These are phyloP conservation scores for Sitta europaea DNA, from an alignment of 2,113 vertebrate species.

Conservation along the genomic window DNA sequence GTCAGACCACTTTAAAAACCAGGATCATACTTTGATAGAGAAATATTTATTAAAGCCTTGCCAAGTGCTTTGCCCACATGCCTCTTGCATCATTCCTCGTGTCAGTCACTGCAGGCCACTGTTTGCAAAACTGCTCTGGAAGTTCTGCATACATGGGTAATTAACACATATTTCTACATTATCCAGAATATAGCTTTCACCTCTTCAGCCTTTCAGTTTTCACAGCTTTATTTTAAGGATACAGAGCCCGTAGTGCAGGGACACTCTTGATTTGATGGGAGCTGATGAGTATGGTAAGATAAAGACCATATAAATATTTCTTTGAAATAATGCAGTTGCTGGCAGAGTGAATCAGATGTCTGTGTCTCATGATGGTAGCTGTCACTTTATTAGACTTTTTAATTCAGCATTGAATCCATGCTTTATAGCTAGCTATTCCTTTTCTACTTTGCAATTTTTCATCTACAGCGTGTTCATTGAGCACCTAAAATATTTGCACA, in stretches of 20 bases:
- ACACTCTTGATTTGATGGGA: background rate
- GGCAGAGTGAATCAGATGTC: constrained; percentile 2
- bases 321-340: background rate
- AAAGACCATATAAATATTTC: background rate
- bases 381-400: background rate
- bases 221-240: background rate
- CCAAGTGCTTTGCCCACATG: background rate
- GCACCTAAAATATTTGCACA: constrained; percentile 9
- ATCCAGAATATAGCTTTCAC: background rate
- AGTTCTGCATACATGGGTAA: background rate
- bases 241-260: background rate
- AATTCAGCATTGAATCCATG: background rate
- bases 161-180: background rate
- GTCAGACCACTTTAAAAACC: background rate
- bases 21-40: background rate
- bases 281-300: constrained; percentile 11
- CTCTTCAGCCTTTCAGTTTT: background rate
- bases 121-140: background rate
- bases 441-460: background rate
- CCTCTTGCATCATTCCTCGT: background rate
- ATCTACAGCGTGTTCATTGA: background rate
- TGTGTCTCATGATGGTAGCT: background rate
- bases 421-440: background rate
- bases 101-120: background rate
- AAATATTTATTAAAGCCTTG: background rate